A percentile compares a stretch with the other conserved stretches of the same genome.
Evolutionary conservation across 2,888 invertebrate species (phyloP).

Genomic region (Synanthedon formicaeformis): DNA sequence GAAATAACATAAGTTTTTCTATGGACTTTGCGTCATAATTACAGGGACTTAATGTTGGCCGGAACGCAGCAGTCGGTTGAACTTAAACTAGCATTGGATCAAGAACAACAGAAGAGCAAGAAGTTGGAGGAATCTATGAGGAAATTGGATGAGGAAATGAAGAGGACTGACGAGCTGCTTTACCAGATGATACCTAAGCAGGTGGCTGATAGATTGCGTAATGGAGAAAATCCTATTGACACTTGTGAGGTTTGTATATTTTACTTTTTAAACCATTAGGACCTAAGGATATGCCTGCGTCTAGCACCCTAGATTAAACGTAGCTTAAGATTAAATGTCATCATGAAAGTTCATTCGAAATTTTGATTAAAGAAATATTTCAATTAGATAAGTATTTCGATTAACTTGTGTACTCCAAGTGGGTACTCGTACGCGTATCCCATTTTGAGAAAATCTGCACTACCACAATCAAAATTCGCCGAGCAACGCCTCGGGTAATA

Average conservation of each 20-base stretch:
- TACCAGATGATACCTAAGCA: conserved; percentile 99
- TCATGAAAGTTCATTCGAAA: too few relatives aligned
- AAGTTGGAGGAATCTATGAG: conserved; percentile 97
- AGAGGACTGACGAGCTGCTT: conserved; percentile 91
- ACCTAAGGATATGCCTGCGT: too few relatives aligned
- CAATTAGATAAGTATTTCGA: too few relatives aligned
- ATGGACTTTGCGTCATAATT: conserved; percentile 5
- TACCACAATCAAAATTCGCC: too few relatives aligned
- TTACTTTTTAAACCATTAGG: neutral
- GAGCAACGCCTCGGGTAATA: too few relatives aligned
- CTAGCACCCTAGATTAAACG: too few relatives aligned
- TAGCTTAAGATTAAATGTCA: too few relatives aligned
- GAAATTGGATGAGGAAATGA: conserved; percentile 95
- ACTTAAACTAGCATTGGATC: conserved; percentile 92
- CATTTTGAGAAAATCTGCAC: too few relatives aligned
- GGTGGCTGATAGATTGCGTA: conserved; percentile 92
- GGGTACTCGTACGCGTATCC: too few relatives aligned
- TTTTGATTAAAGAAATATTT: too few relatives aligned
- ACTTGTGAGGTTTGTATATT: conserved; percentile 87
- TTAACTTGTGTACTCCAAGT: too few relatives aligned
- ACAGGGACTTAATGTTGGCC: conserved; percentile 93
- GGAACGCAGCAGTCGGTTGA: conserved; percentile 98
- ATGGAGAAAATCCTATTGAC: conserved; percentile 95
- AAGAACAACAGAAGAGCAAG: conserved; percentile 96
- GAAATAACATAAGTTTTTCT: too few relatives aligned